Conservation (phyloP, 2,113 vertebrate species). For the Gorsachius goisagi region DNA sequence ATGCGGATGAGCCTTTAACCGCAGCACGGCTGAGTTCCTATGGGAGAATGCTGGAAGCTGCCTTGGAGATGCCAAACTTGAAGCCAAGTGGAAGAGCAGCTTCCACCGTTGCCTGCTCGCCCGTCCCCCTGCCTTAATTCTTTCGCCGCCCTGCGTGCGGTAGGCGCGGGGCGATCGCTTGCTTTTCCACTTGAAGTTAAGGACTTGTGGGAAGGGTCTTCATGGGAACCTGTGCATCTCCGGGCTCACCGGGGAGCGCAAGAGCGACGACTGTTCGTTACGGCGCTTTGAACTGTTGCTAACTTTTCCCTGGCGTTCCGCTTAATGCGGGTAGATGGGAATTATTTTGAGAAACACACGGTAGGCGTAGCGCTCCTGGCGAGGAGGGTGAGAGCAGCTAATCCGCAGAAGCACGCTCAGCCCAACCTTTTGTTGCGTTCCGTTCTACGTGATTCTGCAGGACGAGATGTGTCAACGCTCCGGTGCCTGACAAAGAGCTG, state of each 20-base stretch:
- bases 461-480: not conserved
- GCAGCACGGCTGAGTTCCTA: not conserved
- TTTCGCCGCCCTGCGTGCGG: not conserved
- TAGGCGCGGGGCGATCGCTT: not conserved
- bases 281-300: not conserved
- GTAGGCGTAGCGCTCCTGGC: not conserved
- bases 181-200: not conserved
- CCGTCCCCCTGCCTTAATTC: not conserved
- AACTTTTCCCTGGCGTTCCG: not conserved
- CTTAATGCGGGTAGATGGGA: not conserved
- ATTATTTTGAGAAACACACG: not conserved
- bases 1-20: not conserved
- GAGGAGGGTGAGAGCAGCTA: not conserved
- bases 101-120: not conserved
- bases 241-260: accelerated
- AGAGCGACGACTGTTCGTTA: accelerated
- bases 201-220: not conserved
- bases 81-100: not conserved
- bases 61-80: not conserved
- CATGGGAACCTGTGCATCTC: not conserved
- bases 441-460: not conserved
- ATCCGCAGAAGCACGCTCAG: not conserved
- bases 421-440: not conserved
- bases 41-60: not conserved
- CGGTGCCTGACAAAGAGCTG: not conserved